These are phyloP conservation scores for Numida meleagris DNA, from an alignment of 2,113 vertebrate genomes.

Conservation along the genomic window DNA sequence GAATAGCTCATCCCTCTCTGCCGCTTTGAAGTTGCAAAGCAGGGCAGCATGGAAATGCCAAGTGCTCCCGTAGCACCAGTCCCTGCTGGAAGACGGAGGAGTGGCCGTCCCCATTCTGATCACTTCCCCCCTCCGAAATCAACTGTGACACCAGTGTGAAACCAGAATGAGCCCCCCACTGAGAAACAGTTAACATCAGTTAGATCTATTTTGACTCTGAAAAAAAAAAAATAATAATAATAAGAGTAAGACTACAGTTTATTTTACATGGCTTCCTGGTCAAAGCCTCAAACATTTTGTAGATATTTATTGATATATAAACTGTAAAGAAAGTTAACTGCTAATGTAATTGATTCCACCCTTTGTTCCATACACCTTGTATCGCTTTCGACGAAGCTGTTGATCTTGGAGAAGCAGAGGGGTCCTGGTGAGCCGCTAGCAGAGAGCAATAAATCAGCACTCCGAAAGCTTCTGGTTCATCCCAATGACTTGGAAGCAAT, in stretches of 20 bases:
- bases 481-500: conserved; percentile 65
- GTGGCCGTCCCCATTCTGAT: conserved; percentile 61
- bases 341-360: conserved; percentile 70
- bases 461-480: conserved; percentile 73
- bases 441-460: conserved; percentile 69
- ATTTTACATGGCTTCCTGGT: conserved; percentile 56
- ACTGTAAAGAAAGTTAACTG: conserved; percentile 67
- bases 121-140: conserved; percentile 58
- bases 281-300: conserved; percentile 34
- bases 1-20: conserved; percentile 26
- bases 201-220: conserved; percentile 47
- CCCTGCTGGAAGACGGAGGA: not conserved
- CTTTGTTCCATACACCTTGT: conserved; percentile 67
- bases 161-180: conserved; percentile 52
- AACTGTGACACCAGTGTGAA: conserved; percentile 70
- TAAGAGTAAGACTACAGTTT: not conserved
- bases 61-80: not conserved
- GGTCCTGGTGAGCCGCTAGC: conserved; percentile 39
- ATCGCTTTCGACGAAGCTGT: conserved; percentile 71
- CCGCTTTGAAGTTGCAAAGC: conserved; percentile 53
- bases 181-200: conserved; percentile 71
- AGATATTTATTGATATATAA: conserved; percentile 70
- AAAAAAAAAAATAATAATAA: not conserved
- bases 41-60: conserved; percentile 34
- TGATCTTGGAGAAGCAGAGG: conserved; percentile 70